phyloP scores from a whole-genome alignment of 2,888 invertebrate species.

The Drosophila siamana region DNA sequence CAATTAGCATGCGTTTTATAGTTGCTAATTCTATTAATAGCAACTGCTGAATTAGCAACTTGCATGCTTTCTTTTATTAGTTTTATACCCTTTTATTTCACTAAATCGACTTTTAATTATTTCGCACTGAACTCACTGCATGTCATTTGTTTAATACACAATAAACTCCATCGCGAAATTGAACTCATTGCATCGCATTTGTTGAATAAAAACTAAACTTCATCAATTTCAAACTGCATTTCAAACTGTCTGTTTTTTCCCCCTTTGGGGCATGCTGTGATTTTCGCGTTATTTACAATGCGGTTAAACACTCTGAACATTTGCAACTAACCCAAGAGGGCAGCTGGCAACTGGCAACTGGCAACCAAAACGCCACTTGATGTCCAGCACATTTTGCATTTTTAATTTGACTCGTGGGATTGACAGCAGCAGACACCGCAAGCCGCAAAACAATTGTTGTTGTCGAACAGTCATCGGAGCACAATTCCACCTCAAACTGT shows the following conservation, averaged over 20 bases:
- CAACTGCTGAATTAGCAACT: too few species aligned
- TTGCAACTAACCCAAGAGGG: conserved; percentile 31
- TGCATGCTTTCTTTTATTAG: too few species aligned
- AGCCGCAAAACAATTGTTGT: conserved; percentile 65
- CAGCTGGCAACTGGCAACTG: background rate
- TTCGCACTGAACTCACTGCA: too few species aligned
- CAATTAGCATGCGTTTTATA: too few species aligned
- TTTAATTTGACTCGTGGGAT: conserved; percentile 60
- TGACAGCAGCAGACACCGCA: conserved; percentile 42
- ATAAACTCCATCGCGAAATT: too few species aligned
- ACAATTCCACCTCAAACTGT: background rate
- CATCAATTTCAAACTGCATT: conserved; percentile 3
- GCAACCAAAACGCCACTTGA: conserved; percentile 41
- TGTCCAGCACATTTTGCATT: conserved; percentile 53
- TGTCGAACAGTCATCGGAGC: conserved; percentile 38
- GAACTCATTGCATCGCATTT: too few species aligned
- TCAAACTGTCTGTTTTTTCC: conserved; percentile 16
- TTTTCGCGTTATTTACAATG: conserved; percentile 56
- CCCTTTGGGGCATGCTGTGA: conserved; percentile 8
- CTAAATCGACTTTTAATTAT: too few species aligned
- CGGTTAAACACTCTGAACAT: conserved; percentile 33
- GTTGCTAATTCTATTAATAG: background rate
- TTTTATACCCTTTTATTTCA: too few species aligned
- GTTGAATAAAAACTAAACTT: too few species aligned
- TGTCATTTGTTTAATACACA: too few species aligned